Evolutionary conservation across 2,888 invertebrate species (phyloP).

Genomic region (Epistrophe eligans): DNA sequence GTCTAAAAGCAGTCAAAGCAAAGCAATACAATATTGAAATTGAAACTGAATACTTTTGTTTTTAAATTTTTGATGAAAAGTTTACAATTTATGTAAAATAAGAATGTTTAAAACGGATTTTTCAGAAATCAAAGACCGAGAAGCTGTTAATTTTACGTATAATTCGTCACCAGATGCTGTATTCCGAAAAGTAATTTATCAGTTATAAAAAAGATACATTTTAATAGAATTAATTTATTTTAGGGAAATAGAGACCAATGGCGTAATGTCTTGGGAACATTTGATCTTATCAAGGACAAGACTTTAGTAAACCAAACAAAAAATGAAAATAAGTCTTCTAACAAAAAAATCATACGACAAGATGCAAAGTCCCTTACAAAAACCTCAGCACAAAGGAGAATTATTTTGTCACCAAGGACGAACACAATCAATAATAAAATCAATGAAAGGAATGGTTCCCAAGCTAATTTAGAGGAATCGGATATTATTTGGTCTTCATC

Average conservation of each 20-base stretch:
- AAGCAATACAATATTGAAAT: too few relatives aligned
- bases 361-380: not conserved
- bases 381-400: not conserved
- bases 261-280: slow-evolving; percentile 17
- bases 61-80: too few relatives aligned
- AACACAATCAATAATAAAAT: not conserved
- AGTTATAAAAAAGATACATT: not conserved
- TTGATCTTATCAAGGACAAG: slow-evolving; percentile 5
- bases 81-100: too few relatives aligned
- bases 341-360: not conserved
- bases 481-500: slow-evolving; percentile 29
- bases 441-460: not conserved
- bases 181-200: not conserved
- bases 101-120: not conserved
- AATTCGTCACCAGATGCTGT: not conserved
- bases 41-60: too few relatives aligned
- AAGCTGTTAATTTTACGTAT: not conserved
- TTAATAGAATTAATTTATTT: not conserved
- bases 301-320: not conserved
- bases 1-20: too few relatives aligned
- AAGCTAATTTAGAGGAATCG: not conserved
- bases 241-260: slow-evolving; percentile 13
- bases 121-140: not conserved
- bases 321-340: not conserved
- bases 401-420: not conserved